Evolutionary conservation across 1,140 invertebrate species (phyloP).

Genomic region (Brachionus koreanus): DNA sequence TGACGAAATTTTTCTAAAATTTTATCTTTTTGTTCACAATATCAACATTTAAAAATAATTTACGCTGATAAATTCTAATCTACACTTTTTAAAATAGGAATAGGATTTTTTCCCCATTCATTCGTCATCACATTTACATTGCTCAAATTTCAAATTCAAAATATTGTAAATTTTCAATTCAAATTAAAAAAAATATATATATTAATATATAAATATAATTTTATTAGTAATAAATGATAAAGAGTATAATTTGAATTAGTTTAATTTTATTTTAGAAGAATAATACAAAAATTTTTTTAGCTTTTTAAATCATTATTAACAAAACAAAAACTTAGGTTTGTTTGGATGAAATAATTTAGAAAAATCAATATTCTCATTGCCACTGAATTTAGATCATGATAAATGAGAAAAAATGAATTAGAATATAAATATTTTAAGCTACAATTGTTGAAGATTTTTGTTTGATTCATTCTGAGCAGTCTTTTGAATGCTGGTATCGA

Average conservation of each 20-base stretch:
- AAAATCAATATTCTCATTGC: neutral
- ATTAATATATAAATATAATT: neutral
- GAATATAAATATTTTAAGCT: too few species aligned
- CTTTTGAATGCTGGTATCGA: too few species aligned
- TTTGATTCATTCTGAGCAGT: too few species aligned
- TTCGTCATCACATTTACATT: neutral
- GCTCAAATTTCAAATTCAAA: neutral
- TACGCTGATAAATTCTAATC: neutral
- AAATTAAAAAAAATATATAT: neutral
- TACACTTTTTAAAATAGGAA: neutral
- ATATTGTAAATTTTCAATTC: neutral
- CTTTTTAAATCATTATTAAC: slow-evolving; percentile 14
- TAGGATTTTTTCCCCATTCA: neutral
- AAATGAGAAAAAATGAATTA: too few species aligned
- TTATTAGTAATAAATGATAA: neutral
- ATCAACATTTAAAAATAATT: neutral
- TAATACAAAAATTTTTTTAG: neutral
- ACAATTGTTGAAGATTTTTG: too few species aligned
- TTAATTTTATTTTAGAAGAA: neutral
- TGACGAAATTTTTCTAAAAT: neutral
- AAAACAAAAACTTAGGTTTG: neutral
- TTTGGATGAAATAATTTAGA: neutral
- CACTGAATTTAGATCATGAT: too few species aligned
- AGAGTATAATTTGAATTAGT: neutral
- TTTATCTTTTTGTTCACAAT: neutral